Conservation (phyloP, 37 sponge, comb jelly and placozoan species). For the Tethya wilhelma region DNA sequence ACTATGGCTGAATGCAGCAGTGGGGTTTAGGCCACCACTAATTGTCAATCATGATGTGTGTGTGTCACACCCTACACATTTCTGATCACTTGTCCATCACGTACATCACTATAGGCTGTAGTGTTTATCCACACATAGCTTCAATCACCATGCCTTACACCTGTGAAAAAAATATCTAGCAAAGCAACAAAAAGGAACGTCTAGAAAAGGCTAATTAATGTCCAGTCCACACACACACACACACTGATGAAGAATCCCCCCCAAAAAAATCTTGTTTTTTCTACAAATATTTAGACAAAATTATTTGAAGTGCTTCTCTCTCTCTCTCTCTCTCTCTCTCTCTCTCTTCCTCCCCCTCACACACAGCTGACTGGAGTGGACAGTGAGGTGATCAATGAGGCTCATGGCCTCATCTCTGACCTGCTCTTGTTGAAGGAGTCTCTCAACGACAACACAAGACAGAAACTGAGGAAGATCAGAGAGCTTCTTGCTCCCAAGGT, state of each 20-base stretch:
- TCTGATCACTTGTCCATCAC: too few species aligned
- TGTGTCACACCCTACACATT: too few species aligned
- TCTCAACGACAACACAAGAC: slow-evolving; percentile 6
- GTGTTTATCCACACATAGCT: too few species aligned
- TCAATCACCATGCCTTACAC: too few species aligned
- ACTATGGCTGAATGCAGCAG: too few species aligned
- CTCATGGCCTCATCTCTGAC: slow-evolving; percentile 65
- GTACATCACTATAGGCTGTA: too few species aligned
- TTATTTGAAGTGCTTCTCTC: not conserved
- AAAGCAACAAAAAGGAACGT: too few species aligned
- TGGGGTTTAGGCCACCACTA: too few species aligned
- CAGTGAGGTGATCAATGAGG: slow-evolving; percentile 45
- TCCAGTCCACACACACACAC: slow-evolving; percentile 7
- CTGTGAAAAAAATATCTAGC: too few species aligned
- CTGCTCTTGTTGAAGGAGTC: slow-evolving; percentile 39
- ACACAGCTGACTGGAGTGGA: not conserved
- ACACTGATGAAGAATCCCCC: slow-evolving; percentile 12
- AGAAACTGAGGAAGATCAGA: slow-evolving; percentile 39
- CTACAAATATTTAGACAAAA: slow-evolving; percentile 1
- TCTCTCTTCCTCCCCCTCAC: not conserved
- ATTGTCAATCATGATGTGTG: too few species aligned
- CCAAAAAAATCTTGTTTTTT: not conserved
- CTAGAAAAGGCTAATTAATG: too few species aligned
- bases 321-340: not conserved
- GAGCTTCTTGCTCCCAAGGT: slow-evolving; percentile 57